phyloP scores from a whole-genome alignment of 2,888 invertebrate genomes.

The Elegia similella region DNA sequence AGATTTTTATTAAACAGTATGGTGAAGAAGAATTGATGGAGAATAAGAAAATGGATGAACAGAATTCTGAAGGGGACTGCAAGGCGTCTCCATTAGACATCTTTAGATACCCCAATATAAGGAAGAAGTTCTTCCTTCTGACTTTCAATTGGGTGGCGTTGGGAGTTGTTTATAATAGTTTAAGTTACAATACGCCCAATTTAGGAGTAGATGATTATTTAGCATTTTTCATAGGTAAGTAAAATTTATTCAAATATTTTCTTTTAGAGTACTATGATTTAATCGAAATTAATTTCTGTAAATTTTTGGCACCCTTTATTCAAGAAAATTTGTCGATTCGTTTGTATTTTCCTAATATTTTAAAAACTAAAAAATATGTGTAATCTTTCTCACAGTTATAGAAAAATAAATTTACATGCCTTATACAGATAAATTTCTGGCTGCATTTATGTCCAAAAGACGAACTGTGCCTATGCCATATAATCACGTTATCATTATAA shows the following conservation, averaged over 20 bases:
- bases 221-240: conserved; percentile 84
- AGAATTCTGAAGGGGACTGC: conserved; percentile 70
- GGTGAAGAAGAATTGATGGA: conserved; percentile 52
- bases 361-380: too few relatives aligned
- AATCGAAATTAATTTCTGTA: background rate
- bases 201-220: conserved; percentile 85
- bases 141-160: conserved; percentile 85
- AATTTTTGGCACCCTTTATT: too few relatives aligned
- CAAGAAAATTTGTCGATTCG: too few relatives aligned
- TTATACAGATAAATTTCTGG: too few relatives aligned
- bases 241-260: background rate
- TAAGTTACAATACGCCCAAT: conserved; percentile 85
- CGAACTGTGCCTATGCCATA: too few relatives aligned
- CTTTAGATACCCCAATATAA: conserved; percentile 84
- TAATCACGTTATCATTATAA: too few relatives aligned
- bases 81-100: conserved; percentile 84
- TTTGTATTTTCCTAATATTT: too few relatives aligned
- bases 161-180: conserved; percentile 85
- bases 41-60: conserved; percentile 65
- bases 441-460: too few relatives aligned
- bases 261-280: background rate
- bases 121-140: conserved; percentile 84
- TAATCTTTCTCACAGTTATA: too few relatives aligned
- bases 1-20: conserved; percentile 55
- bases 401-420: too few relatives aligned